Percentiles rank a stretch among this genome's conserved stretches.
Evolutionary conservation across 2,113 vertebrate genomes (phyloP).

Genomic region (Daboia siamensis): DNA sequence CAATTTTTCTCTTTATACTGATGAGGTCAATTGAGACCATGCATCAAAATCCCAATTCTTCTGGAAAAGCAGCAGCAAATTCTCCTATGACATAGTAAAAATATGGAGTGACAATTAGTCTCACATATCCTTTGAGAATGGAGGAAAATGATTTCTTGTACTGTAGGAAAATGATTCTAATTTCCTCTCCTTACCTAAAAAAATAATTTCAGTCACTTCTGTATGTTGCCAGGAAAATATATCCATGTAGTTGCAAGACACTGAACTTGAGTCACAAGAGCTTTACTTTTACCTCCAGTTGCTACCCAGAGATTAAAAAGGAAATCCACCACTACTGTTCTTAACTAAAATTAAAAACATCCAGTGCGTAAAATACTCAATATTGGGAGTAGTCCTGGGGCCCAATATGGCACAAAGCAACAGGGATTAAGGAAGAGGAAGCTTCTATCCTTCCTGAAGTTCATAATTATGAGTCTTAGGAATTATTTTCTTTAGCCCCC

Average conservation of each 20-base stretch:
- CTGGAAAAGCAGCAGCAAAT: constrained; percentile 72
- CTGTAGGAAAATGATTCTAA: constrained; percentile 20
- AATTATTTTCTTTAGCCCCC: not conserved
- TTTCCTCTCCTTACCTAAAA: not conserved
- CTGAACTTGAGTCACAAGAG: not conserved
- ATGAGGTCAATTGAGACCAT: not conserved
- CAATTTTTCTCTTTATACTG: not conserved
- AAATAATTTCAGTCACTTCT: not conserved
- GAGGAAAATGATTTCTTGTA: not conserved
- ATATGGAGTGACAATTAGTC: not conserved
- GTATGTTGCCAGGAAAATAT: not conserved
- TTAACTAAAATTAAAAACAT: not conserved
- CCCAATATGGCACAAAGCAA: not conserved
- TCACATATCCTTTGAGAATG: not conserved
- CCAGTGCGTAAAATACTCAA: not conserved
- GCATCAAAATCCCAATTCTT: constrained; percentile 29
- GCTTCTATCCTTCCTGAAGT: not conserved
- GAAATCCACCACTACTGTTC: not conserved
- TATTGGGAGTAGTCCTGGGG: not conserved
- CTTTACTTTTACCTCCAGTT: not conserved
- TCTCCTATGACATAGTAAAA: constrained; percentile 39
- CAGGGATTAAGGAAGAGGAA: not conserved
- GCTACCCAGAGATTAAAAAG: not conserved
- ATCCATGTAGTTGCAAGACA: not conserved
- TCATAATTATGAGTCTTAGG: not conserved